Percentiles rank a stretch among this genome's conserved stretches.
phyloP scores from a whole-genome alignment of 1,140 invertebrate genomes.

The Magallana ariakensis region DNA sequence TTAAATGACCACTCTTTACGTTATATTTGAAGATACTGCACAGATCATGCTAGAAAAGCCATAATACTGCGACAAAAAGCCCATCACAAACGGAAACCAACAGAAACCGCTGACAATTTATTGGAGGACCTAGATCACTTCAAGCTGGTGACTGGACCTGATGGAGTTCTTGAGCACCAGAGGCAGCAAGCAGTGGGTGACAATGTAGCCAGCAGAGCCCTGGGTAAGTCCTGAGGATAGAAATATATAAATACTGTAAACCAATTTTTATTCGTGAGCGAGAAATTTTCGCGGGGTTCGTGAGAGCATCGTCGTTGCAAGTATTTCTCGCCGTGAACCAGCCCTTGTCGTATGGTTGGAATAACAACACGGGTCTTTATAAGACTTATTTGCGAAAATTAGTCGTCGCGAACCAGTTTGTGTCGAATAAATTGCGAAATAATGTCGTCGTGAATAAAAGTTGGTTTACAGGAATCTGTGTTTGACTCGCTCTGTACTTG shows the following conservation, averaged over 20 bases:
- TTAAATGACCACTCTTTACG: not conserved
- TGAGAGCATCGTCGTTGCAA: too few relatives aligned
- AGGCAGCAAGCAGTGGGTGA: conserved; percentile 46
- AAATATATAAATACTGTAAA: too few relatives aligned
- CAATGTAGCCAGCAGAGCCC: conserved; percentile 69
- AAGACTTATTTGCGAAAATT: too few relatives aligned
- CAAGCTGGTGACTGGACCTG: conserved; percentile 51
- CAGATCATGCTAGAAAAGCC: conserved; percentile 84
- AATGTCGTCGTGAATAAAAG: too few relatives aligned
- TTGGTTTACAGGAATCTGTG: too few relatives aligned
- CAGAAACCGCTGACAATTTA: conserved; percentile 83
- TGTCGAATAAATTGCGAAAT: too few relatives aligned
- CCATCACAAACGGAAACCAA: conserved; percentile 81
- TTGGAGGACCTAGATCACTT: conserved; percentile 78
- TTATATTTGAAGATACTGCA: conserved; percentile 82
- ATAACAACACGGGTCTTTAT: too few relatives aligned
- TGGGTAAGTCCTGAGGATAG: conserved; percentile 59
- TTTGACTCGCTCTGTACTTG: not conserved
- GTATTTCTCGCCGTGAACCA: too few relatives aligned
- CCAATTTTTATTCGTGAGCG: too few relatives aligned
- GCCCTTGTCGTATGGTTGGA: too few relatives aligned
- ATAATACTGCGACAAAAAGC: conserved; percentile 83
- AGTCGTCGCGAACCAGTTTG: too few relatives aligned
- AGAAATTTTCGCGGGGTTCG: too few relatives aligned
- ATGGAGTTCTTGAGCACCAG: conserved; percentile 33